phyloP scores from a whole-genome alignment of 2,888 invertebrate genomes.

The Cordilura impudica region DNA sequence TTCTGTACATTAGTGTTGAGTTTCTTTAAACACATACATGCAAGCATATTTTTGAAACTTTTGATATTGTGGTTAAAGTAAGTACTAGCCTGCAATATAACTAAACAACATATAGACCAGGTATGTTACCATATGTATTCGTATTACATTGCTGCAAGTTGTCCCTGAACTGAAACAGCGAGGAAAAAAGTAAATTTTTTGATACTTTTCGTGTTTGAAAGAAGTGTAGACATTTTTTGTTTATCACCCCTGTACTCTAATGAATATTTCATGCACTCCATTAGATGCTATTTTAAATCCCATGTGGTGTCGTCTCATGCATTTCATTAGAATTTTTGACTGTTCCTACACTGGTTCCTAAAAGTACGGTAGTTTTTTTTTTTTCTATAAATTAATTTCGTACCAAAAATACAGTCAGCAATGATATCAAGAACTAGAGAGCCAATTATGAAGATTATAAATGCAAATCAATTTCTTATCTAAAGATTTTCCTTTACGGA shows the following conservation, averaged over 20 bases:
- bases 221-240: conserved; percentile 2
- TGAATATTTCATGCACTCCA: conserved; percentile 67
- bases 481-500: too few species aligned
- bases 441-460: too few species aligned
- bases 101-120: background rate
- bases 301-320: conserved; percentile 58
- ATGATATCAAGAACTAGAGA: too few species aligned
- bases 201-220: background rate
- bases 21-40: background rate
- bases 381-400: too few species aligned
- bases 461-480: too few species aligned
- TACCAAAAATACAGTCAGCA: too few species aligned
- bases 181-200: background rate
- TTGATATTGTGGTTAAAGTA: conserved; percentile 41
- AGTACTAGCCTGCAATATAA: background rate
- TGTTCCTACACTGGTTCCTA: background rate
- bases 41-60: conserved; percentile 30
- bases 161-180: background rate
- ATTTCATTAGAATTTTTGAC: conserved; percentile 43
- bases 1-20: background rate
- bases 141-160: background rate
- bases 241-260: conserved; percentile 54
- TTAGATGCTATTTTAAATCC: conserved; percentile 65
- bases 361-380: too few species aligned
- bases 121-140: background rate